phyloP scores from a whole-genome alignment of 2,797 vertebrate genomes.

The Sphenopsis melanotis region DNA sequence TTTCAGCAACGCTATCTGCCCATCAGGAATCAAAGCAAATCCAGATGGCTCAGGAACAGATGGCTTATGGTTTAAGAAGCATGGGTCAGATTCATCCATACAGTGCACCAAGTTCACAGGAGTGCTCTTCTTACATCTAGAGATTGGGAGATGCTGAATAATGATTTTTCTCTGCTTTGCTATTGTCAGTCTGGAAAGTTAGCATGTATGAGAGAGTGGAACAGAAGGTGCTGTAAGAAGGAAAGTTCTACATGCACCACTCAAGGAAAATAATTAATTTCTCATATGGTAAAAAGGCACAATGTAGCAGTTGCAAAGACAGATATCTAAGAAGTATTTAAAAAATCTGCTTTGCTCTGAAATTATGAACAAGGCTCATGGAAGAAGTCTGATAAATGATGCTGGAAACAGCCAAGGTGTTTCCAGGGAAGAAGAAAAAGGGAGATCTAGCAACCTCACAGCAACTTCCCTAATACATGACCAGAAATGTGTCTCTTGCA shows the following conservation, averaged over 20 bases:
- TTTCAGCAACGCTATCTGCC: slow-evolving; percentile 38
- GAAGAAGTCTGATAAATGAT: neutral
- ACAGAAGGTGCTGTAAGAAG: neutral
- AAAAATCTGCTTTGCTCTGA: neutral
- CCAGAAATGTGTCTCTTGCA: neutral
- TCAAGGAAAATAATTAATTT: neutral
- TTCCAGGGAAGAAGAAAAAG: neutral
- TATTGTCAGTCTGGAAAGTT: neutral
- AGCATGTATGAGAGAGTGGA: neutral
- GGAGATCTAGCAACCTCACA: neutral
- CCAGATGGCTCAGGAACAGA: slow-evolving; percentile 41
- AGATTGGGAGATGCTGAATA: slow-evolving; percentile 20
- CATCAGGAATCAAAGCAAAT: slow-evolving; percentile 50
- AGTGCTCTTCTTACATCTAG: neutral
- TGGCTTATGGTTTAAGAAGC: slow-evolving; percentile 30
- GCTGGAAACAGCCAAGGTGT: neutral
- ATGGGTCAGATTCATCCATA: neutral
- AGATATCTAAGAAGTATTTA: neutral
- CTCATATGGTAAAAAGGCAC: neutral
- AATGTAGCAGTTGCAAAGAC: neutral
- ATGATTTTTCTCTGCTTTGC: neutral
- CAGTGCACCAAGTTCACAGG: neutral
- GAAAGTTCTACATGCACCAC: neutral
- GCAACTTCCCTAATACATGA: neutral
- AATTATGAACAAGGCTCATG: neutral